Conservation (phyloP, 2,888 invertebrate genomes). For the Rhopalosiphum nymphaeae region DNA sequence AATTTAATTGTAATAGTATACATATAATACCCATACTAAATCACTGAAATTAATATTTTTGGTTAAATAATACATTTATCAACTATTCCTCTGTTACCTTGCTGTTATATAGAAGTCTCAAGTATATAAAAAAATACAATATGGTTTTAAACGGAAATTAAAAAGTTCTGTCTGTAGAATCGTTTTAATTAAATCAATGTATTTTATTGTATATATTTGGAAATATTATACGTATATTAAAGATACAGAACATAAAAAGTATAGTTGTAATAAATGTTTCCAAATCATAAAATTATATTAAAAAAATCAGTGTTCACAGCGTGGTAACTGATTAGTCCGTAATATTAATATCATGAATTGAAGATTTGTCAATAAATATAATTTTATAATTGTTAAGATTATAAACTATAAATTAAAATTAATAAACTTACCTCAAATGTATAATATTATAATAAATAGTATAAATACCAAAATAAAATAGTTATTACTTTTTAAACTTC, state of each 20-base stretch:
- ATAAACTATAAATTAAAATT: too few species aligned
- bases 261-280: not conserved
- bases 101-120: not conserved
- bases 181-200: not conserved
- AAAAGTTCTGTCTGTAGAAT: not conserved
- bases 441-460: too few species aligned
- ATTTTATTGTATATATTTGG: not conserved
- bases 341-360: too few species aligned
- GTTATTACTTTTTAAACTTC: too few species aligned
- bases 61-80: constrained; percentile 45
- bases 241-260: not conserved
- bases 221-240: not conserved
- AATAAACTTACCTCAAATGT: too few species aligned
- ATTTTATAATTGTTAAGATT: too few species aligned
- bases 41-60: constrained; percentile 40
- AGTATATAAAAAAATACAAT: not conserved
- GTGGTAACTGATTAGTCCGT: too few species aligned
- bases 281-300: not conserved
- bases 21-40: constrained; percentile 28
- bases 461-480: too few species aligned
- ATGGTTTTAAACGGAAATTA: not conserved
- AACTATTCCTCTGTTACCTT: not conserved
- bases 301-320: too few species aligned
- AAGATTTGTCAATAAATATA: too few species aligned
- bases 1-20: constrained; percentile 18